These are phyloP conservation scores for Porites australiensis DNA, from an alignment of 64 coral and sea anemone species.

Conservation along the genomic window DNA sequence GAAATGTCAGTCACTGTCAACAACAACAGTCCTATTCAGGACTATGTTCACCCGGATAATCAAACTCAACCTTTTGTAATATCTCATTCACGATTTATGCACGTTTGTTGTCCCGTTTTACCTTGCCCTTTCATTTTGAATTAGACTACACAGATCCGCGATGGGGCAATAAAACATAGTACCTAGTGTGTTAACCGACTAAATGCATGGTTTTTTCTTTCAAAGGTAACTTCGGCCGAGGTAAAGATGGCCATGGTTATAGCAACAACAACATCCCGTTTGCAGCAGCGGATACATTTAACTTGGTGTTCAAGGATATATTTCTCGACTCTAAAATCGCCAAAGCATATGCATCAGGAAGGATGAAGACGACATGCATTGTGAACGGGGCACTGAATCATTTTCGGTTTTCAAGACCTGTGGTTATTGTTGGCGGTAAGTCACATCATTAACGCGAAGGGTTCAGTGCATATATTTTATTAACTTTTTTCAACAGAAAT, in stretches of 20 bases:
- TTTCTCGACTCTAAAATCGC: constrained; percentile 37
- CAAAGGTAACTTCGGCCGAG: background rate
- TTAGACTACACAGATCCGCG: background rate
- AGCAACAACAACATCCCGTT: constrained; percentile 53
- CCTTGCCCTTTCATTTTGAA: constrained; percentile 1
- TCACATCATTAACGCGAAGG: constrained; percentile 18
- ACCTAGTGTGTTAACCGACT: constrained; percentile 8
- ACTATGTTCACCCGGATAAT: no score
- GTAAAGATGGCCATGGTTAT: constrained; percentile 37
- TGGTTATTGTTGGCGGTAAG: constrained; percentile 30
- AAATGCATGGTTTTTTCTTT: background rate
- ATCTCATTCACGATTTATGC: background rate
- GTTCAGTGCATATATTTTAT: constrained; percentile 18
- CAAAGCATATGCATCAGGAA: constrained; percentile 29
- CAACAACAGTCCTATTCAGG: no score
- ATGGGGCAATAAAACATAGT: constrained; percentile 8
- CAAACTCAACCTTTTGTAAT: background rate
- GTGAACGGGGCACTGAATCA: background rate
- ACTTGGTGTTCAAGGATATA: constrained; percentile 23
- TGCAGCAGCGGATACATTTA: constrained; percentile 51
- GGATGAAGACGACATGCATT: constrained; percentile 45
- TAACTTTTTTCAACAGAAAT: constrained; percentile 26
- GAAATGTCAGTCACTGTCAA: no score
- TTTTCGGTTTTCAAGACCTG: background rate
- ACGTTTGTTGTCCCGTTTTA: constrained; percentile 2